Evolutionary conservation across 2,113 vertebrate genomes (phyloP), one percentile per base, ranked within the genome.

Genomic region (Corvus moneduloides): DNA sequence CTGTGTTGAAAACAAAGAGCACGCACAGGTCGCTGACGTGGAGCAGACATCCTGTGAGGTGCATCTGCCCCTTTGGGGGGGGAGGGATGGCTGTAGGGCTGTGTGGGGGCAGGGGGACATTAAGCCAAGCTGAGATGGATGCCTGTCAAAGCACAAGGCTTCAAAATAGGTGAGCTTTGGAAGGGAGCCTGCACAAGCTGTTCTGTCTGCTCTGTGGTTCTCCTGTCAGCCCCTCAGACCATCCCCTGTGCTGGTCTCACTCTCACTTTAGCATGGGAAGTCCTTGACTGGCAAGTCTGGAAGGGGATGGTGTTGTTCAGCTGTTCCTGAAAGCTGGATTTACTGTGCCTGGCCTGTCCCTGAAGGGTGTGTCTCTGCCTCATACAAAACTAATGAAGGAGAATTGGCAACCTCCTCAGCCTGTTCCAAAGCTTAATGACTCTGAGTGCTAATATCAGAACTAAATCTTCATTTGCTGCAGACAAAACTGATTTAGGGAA

Each of bases 391-490:
- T 95, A 89, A 84, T 28, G 72, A 84, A 77, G 76, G 68, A 86
- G 83, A 92, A 78, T 21, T 86, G 72, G 52, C 86, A 89, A 55
- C 35, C 52, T 93, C 39, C 52, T 90, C 41, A 61, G 69, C 72
- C 37, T 77, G 79, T 97, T 75, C 88, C 89, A 80, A 69, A 93
- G 80, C 76, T 64, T 94, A 46, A 84, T 92, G 83, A 72, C 73
- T 68, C 41, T 1, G 75, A 83, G 55, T 9, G 58, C 68, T 84
- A 54, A 35, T 89, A 59, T 51, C 79, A 90, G 67, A 84, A 84
- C 49, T 90, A 62, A 56, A 23, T 92, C 86, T 93, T 90, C 11
- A 23, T 87, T 93, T 95, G 73, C 68, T 93, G 68, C 68, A 94
- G 80, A 93, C 83, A 89, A 62, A 94, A 61, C 73, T 94, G 80